These are phyloP conservation scores for Oreochromis grahami DNA, from an alignment of 2,797 vertebrate species.

Conservation along the genomic window DNA sequence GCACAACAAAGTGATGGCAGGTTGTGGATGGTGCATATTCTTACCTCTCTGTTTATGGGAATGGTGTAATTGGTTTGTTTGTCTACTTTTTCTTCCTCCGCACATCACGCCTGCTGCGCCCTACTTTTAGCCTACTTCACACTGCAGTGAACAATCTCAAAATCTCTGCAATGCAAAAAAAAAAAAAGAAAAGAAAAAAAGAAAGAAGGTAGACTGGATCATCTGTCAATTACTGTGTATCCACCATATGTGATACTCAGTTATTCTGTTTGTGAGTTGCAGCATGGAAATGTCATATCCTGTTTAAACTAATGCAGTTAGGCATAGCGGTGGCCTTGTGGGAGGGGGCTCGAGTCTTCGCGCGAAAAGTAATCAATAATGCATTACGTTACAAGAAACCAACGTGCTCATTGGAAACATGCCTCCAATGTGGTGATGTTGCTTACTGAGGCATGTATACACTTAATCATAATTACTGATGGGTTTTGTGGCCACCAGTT, in stretches of 20 bases:
- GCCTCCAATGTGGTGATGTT: not conserved
- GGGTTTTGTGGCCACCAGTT: not conserved
- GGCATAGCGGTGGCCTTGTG: not conserved
- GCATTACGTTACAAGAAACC: not conserved
- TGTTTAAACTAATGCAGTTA: slow-evolving; percentile 4
- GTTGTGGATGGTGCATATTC: not conserved
- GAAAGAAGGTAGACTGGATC: not conserved
- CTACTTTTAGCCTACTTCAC: slow-evolving; percentile 38
- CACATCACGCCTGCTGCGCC: slow-evolving; percentile 15
- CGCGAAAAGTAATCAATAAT: slow-evolving; percentile 15
- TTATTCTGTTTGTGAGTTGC: slow-evolving; percentile 47
- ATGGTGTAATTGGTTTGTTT: slow-evolving; percentile 50
- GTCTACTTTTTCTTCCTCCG: not conserved
- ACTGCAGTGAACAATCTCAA: slow-evolving; percentile 11
- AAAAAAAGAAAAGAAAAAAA: not conserved
- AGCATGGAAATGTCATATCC: slow-evolving; percentile 29
- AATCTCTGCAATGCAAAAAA: slow-evolving; percentile 20
- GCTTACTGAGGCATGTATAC: not conserved
- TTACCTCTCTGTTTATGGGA: not conserved
- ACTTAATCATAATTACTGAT: not conserved
- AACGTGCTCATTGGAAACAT: not conserved
- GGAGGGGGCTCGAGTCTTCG: not conserved
- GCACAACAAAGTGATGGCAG: not conserved
- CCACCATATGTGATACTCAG: slow-evolving; percentile 32
- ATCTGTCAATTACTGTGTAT: slow-evolving; percentile 45